A percentile compares a stretch with the other conserved stretches of the same genome.
phyloP scores from a whole-genome alignment of 2,888 invertebrate genomes.

The Galerucella pusilla region DNA sequence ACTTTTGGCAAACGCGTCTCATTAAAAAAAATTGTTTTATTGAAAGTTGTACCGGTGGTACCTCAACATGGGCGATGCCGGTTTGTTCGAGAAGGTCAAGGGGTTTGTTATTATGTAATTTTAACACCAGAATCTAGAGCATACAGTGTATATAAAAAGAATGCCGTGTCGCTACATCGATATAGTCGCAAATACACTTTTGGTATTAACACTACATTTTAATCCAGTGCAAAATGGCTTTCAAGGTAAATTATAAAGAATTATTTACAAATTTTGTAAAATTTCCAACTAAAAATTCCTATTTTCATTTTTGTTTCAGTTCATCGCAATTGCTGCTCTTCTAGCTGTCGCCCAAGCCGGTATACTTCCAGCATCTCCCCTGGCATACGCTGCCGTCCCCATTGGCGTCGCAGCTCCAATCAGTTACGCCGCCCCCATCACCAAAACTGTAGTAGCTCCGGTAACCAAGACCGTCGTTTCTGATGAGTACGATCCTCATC shows the following conservation, averaged over 20 bases:
- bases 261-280: background rate
- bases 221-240: slow-evolving; percentile 22
- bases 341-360: slow-evolving; percentile 62
- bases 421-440: slow-evolving; percentile 38
- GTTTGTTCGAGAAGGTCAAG: slow-evolving; percentile 25
- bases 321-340: slow-evolving; percentile 45
- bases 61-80: slow-evolving; percentile 22
- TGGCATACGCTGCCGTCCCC: slow-evolving; percentile 41
- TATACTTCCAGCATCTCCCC: slow-evolving; percentile 22
- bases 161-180: background rate
- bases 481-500: slow-evolving; percentile 57
- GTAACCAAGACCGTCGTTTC: slow-evolving; percentile 46
- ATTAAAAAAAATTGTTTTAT: slow-evolving; percentile 15
- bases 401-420: slow-evolving; percentile 16
- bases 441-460: slow-evolving; percentile 46
- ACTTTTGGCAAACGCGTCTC: background rate
- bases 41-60: slow-evolving; percentile 23
- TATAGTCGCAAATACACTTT: slow-evolving; percentile 16
- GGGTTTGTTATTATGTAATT: slow-evolving; percentile 24
- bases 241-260: slow-evolving; percentile 15
- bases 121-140: slow-evolving; percentile 21
- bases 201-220: slow-evolving; percentile 10
- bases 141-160: slow-evolving; percentile 30
- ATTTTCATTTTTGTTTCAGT: slow-evolving; percentile 34
- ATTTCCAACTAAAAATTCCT: background rate